Evolutionary conservation across 2,888 invertebrate genomes (phyloP).

Genomic region (Coenonympha arcania): DNA sequence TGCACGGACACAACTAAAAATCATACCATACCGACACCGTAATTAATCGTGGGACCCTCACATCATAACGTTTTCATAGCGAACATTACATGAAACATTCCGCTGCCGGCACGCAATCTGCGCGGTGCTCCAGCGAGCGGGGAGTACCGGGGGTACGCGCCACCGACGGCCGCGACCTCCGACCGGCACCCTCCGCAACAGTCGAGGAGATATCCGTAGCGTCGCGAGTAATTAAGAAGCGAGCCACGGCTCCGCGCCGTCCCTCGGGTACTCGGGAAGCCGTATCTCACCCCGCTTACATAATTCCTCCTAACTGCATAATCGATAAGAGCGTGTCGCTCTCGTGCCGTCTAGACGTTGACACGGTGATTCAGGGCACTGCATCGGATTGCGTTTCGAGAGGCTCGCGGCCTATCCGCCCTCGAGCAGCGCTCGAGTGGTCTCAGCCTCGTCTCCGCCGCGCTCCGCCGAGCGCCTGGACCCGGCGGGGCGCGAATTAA

Average conservation of each 20-base stretch:
- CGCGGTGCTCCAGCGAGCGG: too few relatives aligned
- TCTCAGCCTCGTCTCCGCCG: constrained; percentile 31
- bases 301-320: constrained; percentile 67
- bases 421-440: constrained; percentile 34
- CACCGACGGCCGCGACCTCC: constrained; percentile 14
- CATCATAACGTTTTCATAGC: constrained; percentile 51
- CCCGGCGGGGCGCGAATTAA: constrained; percentile 36
- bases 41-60: constrained; percentile 45
- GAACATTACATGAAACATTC: constrained; percentile 25
- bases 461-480: constrained; percentile 24
- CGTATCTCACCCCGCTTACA: constrained; percentile 59
- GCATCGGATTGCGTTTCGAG: constrained; percentile 46
- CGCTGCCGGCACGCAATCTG: constrained; percentile 16
- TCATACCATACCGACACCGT: constrained; percentile 29
- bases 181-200: constrained; percentile 23
- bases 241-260: constrained; percentile 51
- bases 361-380: constrained; percentile 39
- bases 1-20: constrained; percentile 27
- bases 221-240: constrained; percentile 67
- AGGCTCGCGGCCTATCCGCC: constrained; percentile 29
- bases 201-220: constrained; percentile 44
- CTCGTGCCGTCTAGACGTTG: constrained; percentile 55
- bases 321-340: constrained; percentile 62
- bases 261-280: constrained; percentile 42
- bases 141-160: too few relatives aligned